Percentiles rank a stretch among this genome's conserved stretches.
Evolutionary conservation across 2,888 invertebrate species (phyloP).

Genomic region (Sinopyrophorus schimmeli): DNA sequence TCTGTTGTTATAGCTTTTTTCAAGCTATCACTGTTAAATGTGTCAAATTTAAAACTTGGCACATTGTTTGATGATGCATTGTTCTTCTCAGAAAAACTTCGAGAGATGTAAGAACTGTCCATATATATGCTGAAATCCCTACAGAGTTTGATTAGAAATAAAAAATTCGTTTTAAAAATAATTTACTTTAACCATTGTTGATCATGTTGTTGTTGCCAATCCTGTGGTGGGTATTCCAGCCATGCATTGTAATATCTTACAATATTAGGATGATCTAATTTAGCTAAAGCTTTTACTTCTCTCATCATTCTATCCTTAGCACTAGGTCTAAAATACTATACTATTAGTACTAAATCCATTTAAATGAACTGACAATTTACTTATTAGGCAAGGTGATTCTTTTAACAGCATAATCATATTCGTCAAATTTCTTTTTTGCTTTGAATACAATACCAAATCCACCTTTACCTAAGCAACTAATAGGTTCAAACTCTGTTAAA

Average conservation of each 20-base stretch:
- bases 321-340: slow-evolving; percentile 70
- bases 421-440: slow-evolving; percentile 91
- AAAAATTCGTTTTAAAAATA: not conserved
- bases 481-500: slow-evolving; percentile 79
- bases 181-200: slow-evolving; percentile 56
- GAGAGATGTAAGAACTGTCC: slow-evolving; percentile 2
- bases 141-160: not conserved
- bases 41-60: too few species aligned
- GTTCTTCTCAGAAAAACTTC: too few species aligned
- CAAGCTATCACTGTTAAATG: not conserved
- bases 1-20: slow-evolving; percentile 44
- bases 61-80: too few species aligned
- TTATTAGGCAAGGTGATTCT: slow-evolving; percentile 83
- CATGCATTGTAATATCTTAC: slow-evolving; percentile 96
- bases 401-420: slow-evolving; percentile 93
- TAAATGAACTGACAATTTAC: slow-evolving; percentile 51
- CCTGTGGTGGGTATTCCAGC: slow-evolving; percentile 88
- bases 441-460: slow-evolving; percentile 98
- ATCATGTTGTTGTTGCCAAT: slow-evolving; percentile 85
- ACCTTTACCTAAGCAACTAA: slow-evolving; percentile 82
- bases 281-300: slow-evolving; percentile 93
- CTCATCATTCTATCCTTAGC: slow-evolving; percentile 87
- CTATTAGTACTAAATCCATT: not conserved
- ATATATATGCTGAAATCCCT: slow-evolving; percentile 18
- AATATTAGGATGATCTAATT: slow-evolving; percentile 92